A percentile compares a stretch with the other conserved stretches of the same genome.
Conservation (phyloP, 2,888 invertebrate genomes). For the Euplexia lucipara region DNA sequence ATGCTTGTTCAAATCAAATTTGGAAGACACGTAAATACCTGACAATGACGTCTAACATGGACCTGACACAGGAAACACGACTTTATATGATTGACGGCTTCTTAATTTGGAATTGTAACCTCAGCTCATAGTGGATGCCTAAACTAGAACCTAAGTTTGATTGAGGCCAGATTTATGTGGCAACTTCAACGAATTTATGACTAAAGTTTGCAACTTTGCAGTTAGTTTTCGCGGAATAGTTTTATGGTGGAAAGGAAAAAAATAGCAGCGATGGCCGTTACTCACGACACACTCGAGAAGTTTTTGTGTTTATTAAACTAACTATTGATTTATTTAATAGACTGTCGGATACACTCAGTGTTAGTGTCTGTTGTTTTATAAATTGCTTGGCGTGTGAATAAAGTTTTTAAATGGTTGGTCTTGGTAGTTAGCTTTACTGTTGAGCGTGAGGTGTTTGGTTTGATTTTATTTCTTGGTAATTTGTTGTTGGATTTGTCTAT, state of each 20-base stretch:
- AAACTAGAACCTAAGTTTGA: slow-evolving; percentile 60
- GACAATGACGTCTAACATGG: slow-evolving; percentile 31
- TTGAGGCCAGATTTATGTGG: slow-evolving; percentile 61
- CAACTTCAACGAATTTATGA: slow-evolving; percentile 60
- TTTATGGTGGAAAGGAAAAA: slow-evolving; percentile 39
- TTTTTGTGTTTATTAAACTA: slow-evolving; percentile 39
- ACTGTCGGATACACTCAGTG: slow-evolving; percentile 13
- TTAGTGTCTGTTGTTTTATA: background rate
- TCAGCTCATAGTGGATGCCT: slow-evolving; percentile 40
- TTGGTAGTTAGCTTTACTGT: too few relatives aligned
- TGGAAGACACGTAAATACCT: slow-evolving; percentile 9
- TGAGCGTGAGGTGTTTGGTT: too few relatives aligned
- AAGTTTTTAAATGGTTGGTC: background rate
- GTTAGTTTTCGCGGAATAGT: slow-evolving; percentile 38
- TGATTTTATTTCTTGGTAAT: too few relatives aligned
- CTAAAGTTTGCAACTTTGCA: slow-evolving; percentile 48
- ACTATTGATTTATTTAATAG: slow-evolving; percentile 52
- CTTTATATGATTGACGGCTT: slow-evolving; percentile 40
- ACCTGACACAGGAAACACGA: slow-evolving; percentile 52
- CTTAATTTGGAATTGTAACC: slow-evolving; percentile 56
- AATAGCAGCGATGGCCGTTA: slow-evolving; percentile 40
- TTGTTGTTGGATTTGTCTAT: too few relatives aligned
- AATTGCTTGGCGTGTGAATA: background rate
- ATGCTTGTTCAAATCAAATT: background rate
- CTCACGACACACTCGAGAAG: slow-evolving; percentile 42